Evolutionary conservation across 1,140 invertebrate genomes (phyloP).

Genomic region (Augochlora pura): DNA sequence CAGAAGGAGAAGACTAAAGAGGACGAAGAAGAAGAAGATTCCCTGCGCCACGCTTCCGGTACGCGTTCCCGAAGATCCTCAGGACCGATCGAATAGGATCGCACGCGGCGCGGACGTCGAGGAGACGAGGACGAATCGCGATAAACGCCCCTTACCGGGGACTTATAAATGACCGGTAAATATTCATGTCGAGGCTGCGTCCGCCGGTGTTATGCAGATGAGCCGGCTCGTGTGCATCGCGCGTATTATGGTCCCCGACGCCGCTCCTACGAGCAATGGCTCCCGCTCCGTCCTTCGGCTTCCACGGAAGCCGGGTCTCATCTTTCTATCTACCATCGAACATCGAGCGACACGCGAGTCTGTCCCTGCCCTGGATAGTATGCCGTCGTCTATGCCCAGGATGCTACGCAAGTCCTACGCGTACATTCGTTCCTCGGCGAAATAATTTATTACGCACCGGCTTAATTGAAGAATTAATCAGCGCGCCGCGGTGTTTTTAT

Average conservation of each 20-base stretch:
- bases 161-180: conserved; percentile 66
- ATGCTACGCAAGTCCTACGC: too few species aligned
- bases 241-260: conserved; percentile 48
- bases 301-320: conserved; percentile 61
- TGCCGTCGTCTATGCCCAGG: background rate
- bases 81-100: conserved; percentile 16
- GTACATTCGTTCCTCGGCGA: background rate
- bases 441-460: conserved; percentile 22
- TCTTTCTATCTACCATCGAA: conserved; percentile 65
- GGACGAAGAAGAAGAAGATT: too few species aligned
- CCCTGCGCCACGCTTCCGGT: conserved; percentile 22
- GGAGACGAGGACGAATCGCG: conserved; percentile 43
- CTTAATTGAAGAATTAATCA: conserved; percentile 19
- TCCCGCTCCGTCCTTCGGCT: conserved; percentile 41
- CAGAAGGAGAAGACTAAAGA: too few species aligned
- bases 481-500: too few species aligned
- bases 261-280: background rate
- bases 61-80: background rate
- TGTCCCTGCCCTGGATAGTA: conserved; percentile 57
- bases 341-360: conserved; percentile 56
- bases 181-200: conserved; percentile 69
- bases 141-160: conserved; percentile 43
- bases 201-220: conserved; percentile 67
- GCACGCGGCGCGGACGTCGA: background rate
- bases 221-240: conserved; percentile 35